A percentile compares a stretch with the other conserved stretches of the same genome.
Conservation (phyloP, 2,113 vertebrate genomes). For the Hystrix brachyura region DNA sequence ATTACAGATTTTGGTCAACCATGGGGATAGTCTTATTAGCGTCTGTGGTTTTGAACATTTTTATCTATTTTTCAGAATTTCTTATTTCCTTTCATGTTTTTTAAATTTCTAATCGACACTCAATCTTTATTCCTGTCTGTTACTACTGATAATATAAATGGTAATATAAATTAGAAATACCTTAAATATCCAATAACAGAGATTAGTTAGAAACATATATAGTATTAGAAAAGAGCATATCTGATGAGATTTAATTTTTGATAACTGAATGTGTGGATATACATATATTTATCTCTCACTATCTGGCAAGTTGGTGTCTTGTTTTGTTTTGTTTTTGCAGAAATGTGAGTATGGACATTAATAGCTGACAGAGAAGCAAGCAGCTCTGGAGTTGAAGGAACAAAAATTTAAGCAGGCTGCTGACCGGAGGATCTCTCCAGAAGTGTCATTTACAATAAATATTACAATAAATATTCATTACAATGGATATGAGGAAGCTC, state of each 20-base stretch:
- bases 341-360: not conserved
- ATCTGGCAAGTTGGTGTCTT: not conserved
- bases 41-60: constrained; percentile 10
- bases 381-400: not conserved
- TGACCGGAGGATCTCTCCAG: not conserved
- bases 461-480: constrained; percentile 56
- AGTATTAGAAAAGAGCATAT: not conserved
- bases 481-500: not conserved
- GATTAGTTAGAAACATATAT: not conserved
- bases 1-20: not conserved
- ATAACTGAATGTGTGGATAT: not conserved
- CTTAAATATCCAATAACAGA: not conserved
- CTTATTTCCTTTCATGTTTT: constrained; percentile 45
- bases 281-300: constrained; percentile 27
- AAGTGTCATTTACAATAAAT: constrained; percentile 57
- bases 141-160: not conserved
- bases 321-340: not conserved
- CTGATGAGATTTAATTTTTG: not conserved
- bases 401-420: constrained; percentile 32
- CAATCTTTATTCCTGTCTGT: not conserved
- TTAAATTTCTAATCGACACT: constrained; percentile 27
- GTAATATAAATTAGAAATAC: constrained; percentile 35
- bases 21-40: not conserved
- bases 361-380: not conserved
- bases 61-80: not conserved